A percentile compares a stretch with the other conserved stretches of the same genome.
These are phyloP conservation scores for Capromys pilorides DNA, from an alignment of 2,797 vertebrate genomes.

Conservation along the genomic window DNA sequence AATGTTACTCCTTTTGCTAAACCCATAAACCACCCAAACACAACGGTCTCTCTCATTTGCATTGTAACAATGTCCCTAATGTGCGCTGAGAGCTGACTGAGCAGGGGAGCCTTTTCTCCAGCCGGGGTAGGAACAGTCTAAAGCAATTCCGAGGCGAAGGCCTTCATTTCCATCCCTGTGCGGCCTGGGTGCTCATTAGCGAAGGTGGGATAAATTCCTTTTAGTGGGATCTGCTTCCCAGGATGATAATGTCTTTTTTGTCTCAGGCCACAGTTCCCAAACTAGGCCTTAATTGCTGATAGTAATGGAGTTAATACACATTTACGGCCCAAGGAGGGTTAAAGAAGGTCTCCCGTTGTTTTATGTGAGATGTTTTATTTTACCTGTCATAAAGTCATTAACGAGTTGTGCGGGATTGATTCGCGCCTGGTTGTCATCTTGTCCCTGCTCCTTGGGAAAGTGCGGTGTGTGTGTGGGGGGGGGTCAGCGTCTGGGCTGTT, in stretches of 20 bases:
- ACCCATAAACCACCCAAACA: slow-evolving; percentile 83
- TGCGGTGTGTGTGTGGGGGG: slow-evolving; percentile 66
- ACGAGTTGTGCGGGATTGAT: slow-evolving; percentile 90
- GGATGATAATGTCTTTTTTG: slow-evolving; percentile 90
- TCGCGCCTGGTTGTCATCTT: slow-evolving; percentile 86
- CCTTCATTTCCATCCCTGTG: slow-evolving; percentile 91
- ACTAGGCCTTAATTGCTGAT: slow-evolving; percentile 89
- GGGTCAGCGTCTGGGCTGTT: neutral
- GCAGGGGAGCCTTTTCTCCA: slow-evolving; percentile 85
- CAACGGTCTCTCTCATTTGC: slow-evolving; percentile 82
- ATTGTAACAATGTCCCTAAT: slow-evolving; percentile 85
- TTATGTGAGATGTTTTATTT: slow-evolving; percentile 92
- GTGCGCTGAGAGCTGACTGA: slow-evolving; percentile 82
- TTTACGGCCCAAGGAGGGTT: slow-evolving; percentile 93
- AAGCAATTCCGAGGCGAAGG: slow-evolving; percentile 83
- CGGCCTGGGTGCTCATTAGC: slow-evolving; percentile 90
- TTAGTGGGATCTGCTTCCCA: slow-evolving; percentile 89
- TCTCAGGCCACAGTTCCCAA: slow-evolving; percentile 92
- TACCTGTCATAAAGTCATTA: slow-evolving; percentile 94
- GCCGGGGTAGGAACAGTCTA: slow-evolving; percentile 77
- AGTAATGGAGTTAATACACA: slow-evolving; percentile 97
- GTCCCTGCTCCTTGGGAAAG: slow-evolving; percentile 85
- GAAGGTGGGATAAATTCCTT: slow-evolving; percentile 92
- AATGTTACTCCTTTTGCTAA: slow-evolving; percentile 87
- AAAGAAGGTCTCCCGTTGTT: slow-evolving; percentile 93